phyloP scores from a whole-genome alignment of 2,797 vertebrate species.

The Uromys caudimaculatus region DNA sequence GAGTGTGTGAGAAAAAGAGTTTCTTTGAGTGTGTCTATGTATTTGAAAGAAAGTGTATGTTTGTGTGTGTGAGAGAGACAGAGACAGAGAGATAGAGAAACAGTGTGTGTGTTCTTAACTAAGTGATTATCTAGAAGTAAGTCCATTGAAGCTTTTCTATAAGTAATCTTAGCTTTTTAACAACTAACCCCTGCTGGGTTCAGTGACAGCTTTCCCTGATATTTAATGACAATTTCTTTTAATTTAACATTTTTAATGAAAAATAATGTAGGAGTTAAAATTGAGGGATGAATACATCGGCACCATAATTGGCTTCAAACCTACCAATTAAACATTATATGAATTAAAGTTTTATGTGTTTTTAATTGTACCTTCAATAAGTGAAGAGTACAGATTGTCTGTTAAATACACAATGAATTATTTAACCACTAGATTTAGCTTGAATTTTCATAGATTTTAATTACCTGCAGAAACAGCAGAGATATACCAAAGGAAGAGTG shows the following conservation, averaged over 20 bases:
- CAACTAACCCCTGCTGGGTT: slow-evolving; percentile 73
- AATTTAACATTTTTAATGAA: slow-evolving; percentile 84
- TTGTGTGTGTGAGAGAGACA: neutral
- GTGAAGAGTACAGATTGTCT: slow-evolving; percentile 81
- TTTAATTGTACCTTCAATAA: slow-evolving; percentile 85
- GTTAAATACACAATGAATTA: slow-evolving; percentile 83
- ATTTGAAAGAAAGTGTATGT: neutral
- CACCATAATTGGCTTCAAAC: slow-evolving; percentile 81
- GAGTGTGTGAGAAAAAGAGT: neutral
- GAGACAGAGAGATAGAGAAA: neutral
- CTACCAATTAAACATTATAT: slow-evolving; percentile 82
- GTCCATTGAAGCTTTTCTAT: slow-evolving; percentile 59
- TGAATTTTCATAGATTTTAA: slow-evolving; percentile 82
- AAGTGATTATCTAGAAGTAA: neutral
- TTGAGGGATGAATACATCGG: slow-evolving; percentile 53
- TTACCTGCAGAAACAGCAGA: slow-evolving; percentile 70
- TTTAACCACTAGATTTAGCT: slow-evolving; percentile 80
- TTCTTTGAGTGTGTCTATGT: slow-evolving; percentile 11
- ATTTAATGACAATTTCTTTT: slow-evolving; percentile 82
- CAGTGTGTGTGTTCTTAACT: neutral
- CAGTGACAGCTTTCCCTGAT: slow-evolving; percentile 73
- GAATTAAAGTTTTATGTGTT: slow-evolving; percentile 84
- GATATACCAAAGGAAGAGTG: neutral
- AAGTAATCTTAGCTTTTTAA: slow-evolving; percentile 62
- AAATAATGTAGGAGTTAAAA: slow-evolving; percentile 83